Evolutionary conservation across 2,797 vertebrate genomes (phyloP), one percentile per base, ranked within the genome.

Genomic region (Anguilla megastoma): DNA sequence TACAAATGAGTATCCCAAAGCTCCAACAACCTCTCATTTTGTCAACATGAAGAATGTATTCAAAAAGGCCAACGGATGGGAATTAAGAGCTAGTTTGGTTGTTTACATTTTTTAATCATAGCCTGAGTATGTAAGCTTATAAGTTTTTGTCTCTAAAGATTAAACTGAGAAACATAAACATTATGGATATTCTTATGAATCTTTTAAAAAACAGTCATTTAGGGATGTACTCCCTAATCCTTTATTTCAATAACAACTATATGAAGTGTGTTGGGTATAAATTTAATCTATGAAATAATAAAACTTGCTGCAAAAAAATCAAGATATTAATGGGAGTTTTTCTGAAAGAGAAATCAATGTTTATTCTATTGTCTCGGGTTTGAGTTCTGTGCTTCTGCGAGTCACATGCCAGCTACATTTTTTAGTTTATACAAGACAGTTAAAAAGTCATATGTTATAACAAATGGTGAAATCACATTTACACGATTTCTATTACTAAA

Each of bases 171-270:
- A 82, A 52, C 58, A 0, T 69, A 27, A 36, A 89, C 24, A 58
- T 10, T 69, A 27, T 89, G 85, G 76, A 83, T 74, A 87, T 30
- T 8, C 86, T 86, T 88, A 88, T 92, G 89, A 89, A 87, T 86
- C 36, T 83, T 66, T 86, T 41, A 86, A 86, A 41, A 84, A 27
- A 14, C 41, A 58, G 3, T 79, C 90, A 87, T 91, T 92, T 36
- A 87, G 91, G 90, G 91, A 91, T 85, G 87, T 74, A 92, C 91
- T 92, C 74, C 69, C 71, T 92, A 91, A 94, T 63, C 60, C 90
- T 85, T 90, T 45, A 92, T 91, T 93, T 92, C 91, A 90, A 93
- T 89, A 90, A 90, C 89, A 92, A 91, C 94, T 89, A 90, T 87
- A 85, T 89, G 21, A 30, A 52, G 41, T 90, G 88, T 86, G 85